These are phyloP conservation scores for Caloenas nicobarica DNA, from an alignment of 2,113 vertebrate genomes.

Conservation along the genomic window DNA sequence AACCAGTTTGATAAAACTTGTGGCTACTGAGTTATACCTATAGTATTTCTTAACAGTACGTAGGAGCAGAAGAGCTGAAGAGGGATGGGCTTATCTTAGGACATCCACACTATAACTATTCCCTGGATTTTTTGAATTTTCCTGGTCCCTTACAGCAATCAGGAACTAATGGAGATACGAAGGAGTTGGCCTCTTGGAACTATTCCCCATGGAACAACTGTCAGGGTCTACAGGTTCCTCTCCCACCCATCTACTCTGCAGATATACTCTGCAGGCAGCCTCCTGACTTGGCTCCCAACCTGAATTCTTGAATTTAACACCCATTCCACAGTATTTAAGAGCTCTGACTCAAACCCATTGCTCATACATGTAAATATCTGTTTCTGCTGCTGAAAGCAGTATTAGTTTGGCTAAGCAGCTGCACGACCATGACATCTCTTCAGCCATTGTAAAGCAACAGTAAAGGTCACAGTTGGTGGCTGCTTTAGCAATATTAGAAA, in stretches of 20 bases:
- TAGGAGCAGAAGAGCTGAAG: neutral
- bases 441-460: neutral
- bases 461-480: neutral
- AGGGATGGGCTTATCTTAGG: neutral
- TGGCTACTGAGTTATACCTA: fast-evolving
- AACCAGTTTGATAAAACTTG: neutral
- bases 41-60: neutral
- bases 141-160: neutral
- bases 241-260: neutral
- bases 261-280: conserved; percentile 5
- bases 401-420: neutral
- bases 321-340: conserved; percentile 5
- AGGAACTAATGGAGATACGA: neutral
- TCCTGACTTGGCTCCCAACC: neutral
- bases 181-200: neutral
- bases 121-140: no score
- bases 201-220: fast-evolving
- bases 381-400: conserved; percentile 1
- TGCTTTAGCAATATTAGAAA: neutral
- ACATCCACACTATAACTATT: neutral
- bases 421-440: neutral
- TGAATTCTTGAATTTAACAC: conserved; percentile 35
- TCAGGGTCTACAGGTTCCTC: neutral
- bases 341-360: neutral
- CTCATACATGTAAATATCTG: neutral